These are phyloP conservation scores for Chrysocyon brachyurus DNA, from an alignment of 2,797 vertebrate genomes.

Conservation along the genomic window DNA sequence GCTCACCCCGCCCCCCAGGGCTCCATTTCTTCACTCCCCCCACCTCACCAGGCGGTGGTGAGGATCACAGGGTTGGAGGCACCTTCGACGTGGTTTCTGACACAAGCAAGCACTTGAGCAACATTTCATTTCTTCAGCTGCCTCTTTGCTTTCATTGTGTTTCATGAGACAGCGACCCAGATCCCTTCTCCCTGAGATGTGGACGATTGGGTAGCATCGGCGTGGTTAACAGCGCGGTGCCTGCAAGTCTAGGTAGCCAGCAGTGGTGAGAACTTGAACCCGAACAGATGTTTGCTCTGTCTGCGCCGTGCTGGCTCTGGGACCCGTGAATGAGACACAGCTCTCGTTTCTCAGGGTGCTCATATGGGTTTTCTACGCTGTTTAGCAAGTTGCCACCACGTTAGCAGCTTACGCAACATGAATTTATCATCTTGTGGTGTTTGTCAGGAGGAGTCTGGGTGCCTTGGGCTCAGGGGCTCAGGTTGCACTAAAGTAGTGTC, in stretches of 20 bases:
- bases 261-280: background rate
- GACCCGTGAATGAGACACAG: rapidly evolving
- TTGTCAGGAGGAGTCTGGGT: rapidly evolving
- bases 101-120: rapidly evolving
- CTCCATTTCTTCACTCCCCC: background rate
- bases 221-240: too few relatives aligned
- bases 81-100: rapidly evolving
- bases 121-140: background rate
- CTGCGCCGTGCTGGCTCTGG: background rate
- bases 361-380: rapidly evolving
- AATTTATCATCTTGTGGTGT: rapidly evolving
- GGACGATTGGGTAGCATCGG: rapidly evolving
- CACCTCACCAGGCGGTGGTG: rapidly evolving
- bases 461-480: background rate
- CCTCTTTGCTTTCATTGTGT: background rate
- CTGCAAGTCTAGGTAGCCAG: rapidly evolving
- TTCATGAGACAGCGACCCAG: background rate
- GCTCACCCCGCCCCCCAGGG: background rate
- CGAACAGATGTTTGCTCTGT: too few relatives aligned
- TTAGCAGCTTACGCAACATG: background rate
- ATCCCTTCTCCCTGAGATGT: background rate
- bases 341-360: background rate
- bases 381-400: rapidly evolving
- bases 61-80: background rate
- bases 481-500: background rate